These are phyloP conservation scores for Anhinga rufa DNA, from an alignment of 2,113 vertebrate genomes.

Conservation along the genomic window DNA sequence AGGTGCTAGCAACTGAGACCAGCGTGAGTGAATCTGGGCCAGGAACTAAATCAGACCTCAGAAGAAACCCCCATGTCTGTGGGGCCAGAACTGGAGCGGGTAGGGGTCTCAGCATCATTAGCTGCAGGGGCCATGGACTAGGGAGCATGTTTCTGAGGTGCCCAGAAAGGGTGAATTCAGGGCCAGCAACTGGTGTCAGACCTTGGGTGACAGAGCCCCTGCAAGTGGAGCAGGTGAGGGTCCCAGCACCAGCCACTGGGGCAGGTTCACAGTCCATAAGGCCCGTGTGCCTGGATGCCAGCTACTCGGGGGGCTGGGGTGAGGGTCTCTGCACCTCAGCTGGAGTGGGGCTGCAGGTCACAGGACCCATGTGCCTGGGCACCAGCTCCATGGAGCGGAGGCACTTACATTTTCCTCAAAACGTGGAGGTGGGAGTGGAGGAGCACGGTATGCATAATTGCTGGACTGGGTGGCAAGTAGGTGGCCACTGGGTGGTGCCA, in stretches of 20 bases:
- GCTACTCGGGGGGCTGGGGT: neutral
- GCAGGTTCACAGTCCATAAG: neutral
- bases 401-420: neutral
- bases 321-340: neutral
- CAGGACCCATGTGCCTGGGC: neutral
- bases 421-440: fast-evolving
- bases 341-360: neutral
- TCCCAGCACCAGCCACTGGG: neutral
- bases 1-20: neutral
- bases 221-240: neutral
- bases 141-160: neutral
- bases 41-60: neutral
- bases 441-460: neutral
- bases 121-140: neutral
- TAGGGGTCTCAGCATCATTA: neutral
- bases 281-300: neutral
- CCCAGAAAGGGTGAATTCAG: neutral
- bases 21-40: neutral
- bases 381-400: neutral
- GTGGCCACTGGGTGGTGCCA: neutral
- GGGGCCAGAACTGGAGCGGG: neutral
- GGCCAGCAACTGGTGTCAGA: neutral
- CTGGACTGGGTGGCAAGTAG: neutral
- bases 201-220: neutral
- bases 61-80: neutral